Conservation (phyloP, 2,888 invertebrate genomes). For the Theretra japonica region DNA sequence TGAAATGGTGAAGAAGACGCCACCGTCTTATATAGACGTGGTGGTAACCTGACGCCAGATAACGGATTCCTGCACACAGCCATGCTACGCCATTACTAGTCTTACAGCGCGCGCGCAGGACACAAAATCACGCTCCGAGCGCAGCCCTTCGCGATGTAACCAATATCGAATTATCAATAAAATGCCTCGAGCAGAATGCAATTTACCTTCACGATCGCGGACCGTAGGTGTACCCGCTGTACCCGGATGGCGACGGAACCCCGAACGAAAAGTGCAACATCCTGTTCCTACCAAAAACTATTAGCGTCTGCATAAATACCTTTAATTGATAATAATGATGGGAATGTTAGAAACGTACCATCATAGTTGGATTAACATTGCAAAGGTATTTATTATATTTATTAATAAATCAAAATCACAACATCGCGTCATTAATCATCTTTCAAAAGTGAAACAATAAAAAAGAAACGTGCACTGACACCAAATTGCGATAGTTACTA, state of each 20-base stretch:
- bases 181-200: slow-evolving; percentile 78
- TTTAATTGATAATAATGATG: background rate
- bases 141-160: slow-evolving; percentile 68
- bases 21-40: slow-evolving; percentile 83
- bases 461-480: slow-evolving; percentile 1
- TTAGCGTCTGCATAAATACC: background rate
- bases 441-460: background rate
- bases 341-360: background rate
- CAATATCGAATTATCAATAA: slow-evolving; percentile 83
- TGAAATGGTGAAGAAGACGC: slow-evolving; percentile 84
- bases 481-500: background rate
- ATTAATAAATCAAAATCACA: slow-evolving; percentile 4
- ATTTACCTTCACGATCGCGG: slow-evolving; percentile 71
- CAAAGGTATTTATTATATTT: slow-evolving; percentile 1
- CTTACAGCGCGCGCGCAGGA: slow-evolving; percentile 61
- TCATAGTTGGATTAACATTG: background rate
- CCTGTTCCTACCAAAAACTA: background rate
- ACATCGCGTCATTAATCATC: background rate
- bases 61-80: slow-evolving; percentile 73
- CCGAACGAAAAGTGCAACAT: slow-evolving; percentile 51
- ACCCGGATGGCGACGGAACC: slow-evolving; percentile 63
- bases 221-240: slow-evolving; percentile 46
- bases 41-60: slow-evolving; percentile 84
- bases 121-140: slow-evolving; percentile 52
- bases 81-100: slow-evolving; percentile 60